Evolutionary conservation across 1,140 invertebrate genomes (phyloP).

Genomic region (Drosophila lacertosa): DNA sequence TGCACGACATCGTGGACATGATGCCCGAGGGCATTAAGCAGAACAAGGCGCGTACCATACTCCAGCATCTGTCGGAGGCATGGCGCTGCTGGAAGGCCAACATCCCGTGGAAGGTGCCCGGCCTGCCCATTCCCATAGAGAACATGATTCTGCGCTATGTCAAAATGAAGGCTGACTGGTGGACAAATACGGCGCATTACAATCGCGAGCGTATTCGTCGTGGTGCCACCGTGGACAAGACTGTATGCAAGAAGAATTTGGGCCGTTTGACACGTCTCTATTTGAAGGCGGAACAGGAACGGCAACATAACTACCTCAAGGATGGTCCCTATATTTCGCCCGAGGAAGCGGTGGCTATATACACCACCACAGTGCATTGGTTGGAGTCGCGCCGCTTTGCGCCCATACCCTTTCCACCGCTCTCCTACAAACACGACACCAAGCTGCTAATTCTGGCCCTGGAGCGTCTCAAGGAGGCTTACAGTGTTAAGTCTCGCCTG

Average conservation of each 20-base stretch:
- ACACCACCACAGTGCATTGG: constrained; percentile 99
- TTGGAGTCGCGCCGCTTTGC: constrained; percentile 98
- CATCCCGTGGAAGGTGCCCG: constrained; percentile 99
- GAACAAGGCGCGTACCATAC: constrained; percentile 99
- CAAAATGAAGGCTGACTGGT: constrained; percentile 99
- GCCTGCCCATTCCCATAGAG: constrained; percentile 99
- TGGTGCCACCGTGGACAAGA: constrained; percentile 98
- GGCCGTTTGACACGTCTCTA: constrained; percentile 98
- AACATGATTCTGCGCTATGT: constrained; percentile 99
- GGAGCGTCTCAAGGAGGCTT: constrained; percentile 99
- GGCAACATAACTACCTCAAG: constrained; percentile 99
- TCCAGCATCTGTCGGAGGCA: constrained; percentile 99
- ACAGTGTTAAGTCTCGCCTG: constrained; percentile 98
- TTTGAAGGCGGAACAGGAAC: constrained; percentile 99
- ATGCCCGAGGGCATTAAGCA: constrained; percentile 99
- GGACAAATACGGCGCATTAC: constrained; percentile 99
- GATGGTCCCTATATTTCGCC: constrained; percentile 99
- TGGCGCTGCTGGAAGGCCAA: constrained; percentile 99
- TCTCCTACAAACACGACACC: constrained; percentile 99
- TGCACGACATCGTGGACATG: constrained; percentile 99
- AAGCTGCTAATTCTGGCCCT: constrained; percentile 98
- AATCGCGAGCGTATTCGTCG: constrained; percentile 97
- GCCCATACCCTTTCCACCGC: constrained; percentile 99
- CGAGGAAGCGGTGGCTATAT: constrained; percentile 99
- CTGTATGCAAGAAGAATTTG: constrained; percentile 99